Percentiles rank a stretch among this genome's conserved stretches.
Conservation (phyloP, 1,140 invertebrate genomes). For the Drosophila trapezifrons region DNA sequence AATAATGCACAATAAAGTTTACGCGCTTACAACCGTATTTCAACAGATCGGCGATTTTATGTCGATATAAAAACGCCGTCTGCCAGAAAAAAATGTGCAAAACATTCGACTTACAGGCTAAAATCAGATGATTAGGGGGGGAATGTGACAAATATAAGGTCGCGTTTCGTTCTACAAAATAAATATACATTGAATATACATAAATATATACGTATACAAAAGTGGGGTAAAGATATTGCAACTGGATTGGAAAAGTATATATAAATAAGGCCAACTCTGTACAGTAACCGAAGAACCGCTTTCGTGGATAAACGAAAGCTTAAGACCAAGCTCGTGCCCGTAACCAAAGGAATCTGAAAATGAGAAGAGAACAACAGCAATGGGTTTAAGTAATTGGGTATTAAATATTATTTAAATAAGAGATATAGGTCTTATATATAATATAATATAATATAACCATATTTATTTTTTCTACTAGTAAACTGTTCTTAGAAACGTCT, state of each 20-base stretch:
- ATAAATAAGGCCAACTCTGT: constrained; percentile 69
- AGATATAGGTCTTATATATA: no score
- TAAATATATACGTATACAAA: constrained; percentile 24
- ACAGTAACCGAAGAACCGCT: constrained; percentile 55
- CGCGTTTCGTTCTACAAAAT: constrained; percentile 47
- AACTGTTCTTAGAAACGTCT: background rate
- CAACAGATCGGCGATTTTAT: constrained; percentile 24
- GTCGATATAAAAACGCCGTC: constrained; percentile 35
- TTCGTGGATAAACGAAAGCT: constrained; percentile 48
- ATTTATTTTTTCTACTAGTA: no score
- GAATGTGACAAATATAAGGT: constrained; percentile 54
- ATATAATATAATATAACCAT: no score
- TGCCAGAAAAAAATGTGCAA: constrained; percentile 32
- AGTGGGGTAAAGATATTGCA: constrained; percentile 67
- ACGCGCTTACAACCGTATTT: constrained; percentile 63
- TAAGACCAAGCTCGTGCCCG: constrained; percentile 51
- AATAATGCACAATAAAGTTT: constrained; percentile 57
- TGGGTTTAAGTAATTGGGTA: background rate
- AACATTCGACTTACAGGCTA: constrained; percentile 66
- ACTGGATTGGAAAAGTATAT: constrained; percentile 46
- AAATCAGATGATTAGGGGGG: constrained; percentile 41
- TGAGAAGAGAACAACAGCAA: background rate
- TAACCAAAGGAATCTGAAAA: constrained; percentile 50
- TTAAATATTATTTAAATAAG: no score
- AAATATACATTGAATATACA: constrained; percentile 51